Evolutionary conservation across 2,797 vertebrate species (phyloP).

Genomic region (Scleropages formosus): DNA sequence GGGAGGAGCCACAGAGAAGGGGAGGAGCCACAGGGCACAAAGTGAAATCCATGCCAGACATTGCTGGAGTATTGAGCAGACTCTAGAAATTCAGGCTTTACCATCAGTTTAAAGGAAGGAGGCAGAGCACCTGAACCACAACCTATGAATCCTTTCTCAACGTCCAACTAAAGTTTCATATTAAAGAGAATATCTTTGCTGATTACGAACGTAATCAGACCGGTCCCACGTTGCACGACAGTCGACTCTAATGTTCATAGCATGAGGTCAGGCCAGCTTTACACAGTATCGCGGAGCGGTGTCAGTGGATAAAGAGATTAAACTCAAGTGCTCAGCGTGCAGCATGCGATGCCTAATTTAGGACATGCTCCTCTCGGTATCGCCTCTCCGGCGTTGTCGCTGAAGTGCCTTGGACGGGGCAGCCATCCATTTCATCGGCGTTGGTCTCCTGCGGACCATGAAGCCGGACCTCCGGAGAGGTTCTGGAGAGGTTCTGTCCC

Average conservation of each 20-base stretch:
- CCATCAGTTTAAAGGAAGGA: neutral
- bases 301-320: conserved; percentile 54
- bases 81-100: conserved; percentile 14
- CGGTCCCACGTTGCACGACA: too few species aligned
- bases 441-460: conserved; percentile 20
- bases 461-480: conserved; percentile 33
- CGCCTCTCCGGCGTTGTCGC: conserved; percentile 49
- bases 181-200: neutral
- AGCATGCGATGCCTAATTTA: conserved; percentile 60
- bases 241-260: neutral
- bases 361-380: conserved; percentile 60
- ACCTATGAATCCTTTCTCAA: neutral
- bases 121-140: neutral
- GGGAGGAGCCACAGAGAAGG: neutral
- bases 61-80: neutral
- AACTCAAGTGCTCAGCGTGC: conserved; percentile 51
- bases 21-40: neutral
- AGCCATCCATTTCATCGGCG: conserved; percentile 24
- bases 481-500: conserved; percentile 6
- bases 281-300: conserved; percentile 40
- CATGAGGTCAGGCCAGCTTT: neutral
- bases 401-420: conserved; percentile 39
- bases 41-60: neutral
- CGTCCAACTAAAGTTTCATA: neutral
- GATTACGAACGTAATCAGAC: too few species aligned